Percentiles rank a stretch among this genome's conserved stretches.
Evolutionary conservation across 2,113 vertebrate species (phyloP).

Genomic region (Lonchura striata): DNA sequence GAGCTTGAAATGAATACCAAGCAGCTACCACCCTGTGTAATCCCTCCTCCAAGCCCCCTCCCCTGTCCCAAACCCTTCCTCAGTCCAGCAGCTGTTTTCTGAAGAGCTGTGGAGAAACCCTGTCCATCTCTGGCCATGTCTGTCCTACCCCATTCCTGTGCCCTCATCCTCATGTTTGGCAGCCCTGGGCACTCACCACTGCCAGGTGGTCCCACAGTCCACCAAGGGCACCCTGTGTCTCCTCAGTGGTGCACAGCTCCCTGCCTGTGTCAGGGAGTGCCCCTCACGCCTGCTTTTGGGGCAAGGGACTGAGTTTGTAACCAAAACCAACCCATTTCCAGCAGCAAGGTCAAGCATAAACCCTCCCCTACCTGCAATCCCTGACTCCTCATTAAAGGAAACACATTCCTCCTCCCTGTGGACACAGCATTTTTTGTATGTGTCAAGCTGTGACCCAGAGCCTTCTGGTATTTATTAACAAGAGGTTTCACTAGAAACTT

Average conservation of each 20-base stretch:
- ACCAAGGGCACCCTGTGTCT: background rate
- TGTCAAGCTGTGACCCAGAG: background rate
- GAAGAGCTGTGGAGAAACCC: background rate
- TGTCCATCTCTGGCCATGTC: background rate
- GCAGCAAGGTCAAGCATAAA: background rate
- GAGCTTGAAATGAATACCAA: background rate
- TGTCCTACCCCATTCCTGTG: background rate
- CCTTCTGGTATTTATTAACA: background rate
- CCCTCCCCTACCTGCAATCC: background rate
- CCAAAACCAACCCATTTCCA: background rate
- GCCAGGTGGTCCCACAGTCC: background rate
- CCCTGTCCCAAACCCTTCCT: background rate
- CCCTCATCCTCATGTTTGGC: background rate
- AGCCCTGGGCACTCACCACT: background rate
- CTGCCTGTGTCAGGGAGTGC: background rate
- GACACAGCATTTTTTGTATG: background rate
- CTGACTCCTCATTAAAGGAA: background rate
- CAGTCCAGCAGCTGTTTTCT: background rate
- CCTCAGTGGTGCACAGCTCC: background rate
- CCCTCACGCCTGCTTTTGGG: accelerated
- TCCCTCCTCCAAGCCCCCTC: background rate
- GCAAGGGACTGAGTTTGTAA: background rate
- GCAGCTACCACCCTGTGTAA: accelerated
- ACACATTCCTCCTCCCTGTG: background rate
- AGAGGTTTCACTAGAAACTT: background rate